These are phyloP conservation scores for Epinotia ramella DNA, from an alignment of 2,888 invertebrate genomes.

Conservation along the genomic window DNA sequence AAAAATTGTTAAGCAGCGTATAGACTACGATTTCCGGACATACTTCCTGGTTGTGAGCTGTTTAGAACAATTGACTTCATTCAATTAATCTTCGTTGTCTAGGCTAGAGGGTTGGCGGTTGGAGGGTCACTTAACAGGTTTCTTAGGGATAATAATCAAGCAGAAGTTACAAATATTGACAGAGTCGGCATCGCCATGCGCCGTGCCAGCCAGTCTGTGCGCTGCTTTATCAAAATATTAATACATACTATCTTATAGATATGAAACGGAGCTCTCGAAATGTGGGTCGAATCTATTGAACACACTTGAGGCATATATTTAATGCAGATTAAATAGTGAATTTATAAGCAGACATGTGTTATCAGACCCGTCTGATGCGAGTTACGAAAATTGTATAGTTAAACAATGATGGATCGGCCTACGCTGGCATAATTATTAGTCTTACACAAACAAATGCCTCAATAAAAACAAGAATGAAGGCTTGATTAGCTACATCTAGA, in stretches of 20 bases:
- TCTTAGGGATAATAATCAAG: neutral
- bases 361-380: slow-evolving; percentile 39
- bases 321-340: slow-evolving; percentile 52
- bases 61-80: neutral
- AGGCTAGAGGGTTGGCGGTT: neutral
- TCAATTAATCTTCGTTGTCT: neutral
- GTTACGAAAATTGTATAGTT: slow-evolving; percentile 47
- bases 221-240: slow-evolving; percentile 47
- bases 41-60: neutral
- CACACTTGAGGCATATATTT: slow-evolving; percentile 65
- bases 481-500: slow-evolving; percentile 40
- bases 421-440: slow-evolving; percentile 44
- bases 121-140: neutral
- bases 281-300: slow-evolving; percentile 71
- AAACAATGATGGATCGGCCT: slow-evolving; percentile 49
- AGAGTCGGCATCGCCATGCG: neutral
- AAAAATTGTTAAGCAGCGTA: slow-evolving; percentile 16
- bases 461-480: slow-evolving; percentile 42
- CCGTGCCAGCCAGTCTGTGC: slow-evolving; percentile 4
- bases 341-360: slow-evolving; percentile 58
- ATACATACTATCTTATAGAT: slow-evolving; percentile 58
- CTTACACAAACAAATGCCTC: slow-evolving; percentile 47
- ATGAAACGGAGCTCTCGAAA: slow-evolving; percentile 63
- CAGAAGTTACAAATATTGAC: neutral
- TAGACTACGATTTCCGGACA: slow-evolving; percentile 5